Conservation (phyloP, 2,113 vertebrate species). For the Amia ocellicauda region DNA sequence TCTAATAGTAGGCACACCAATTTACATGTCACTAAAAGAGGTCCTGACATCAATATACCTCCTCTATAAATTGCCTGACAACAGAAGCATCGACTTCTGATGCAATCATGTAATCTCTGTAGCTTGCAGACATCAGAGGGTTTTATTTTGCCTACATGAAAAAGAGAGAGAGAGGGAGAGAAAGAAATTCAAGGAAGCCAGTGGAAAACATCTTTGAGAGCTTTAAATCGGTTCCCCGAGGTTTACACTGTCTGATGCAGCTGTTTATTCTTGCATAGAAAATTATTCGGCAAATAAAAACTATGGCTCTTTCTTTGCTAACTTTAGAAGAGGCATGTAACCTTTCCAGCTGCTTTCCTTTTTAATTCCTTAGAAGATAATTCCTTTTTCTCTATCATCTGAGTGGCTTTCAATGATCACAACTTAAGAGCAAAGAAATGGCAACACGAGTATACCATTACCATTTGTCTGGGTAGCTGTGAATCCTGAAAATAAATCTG, state of each 20-base stretch:
- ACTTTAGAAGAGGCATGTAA: too few relatives aligned
- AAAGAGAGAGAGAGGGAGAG: not conserved
- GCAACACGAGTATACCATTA: too few relatives aligned
- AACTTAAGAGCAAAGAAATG: too few relatives aligned
- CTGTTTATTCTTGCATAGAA: not conserved
- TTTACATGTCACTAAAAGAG: not conserved
- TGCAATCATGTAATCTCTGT: not conserved
- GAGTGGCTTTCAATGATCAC: too few relatives aligned
- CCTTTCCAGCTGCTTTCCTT: not conserved
- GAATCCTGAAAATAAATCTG: too few relatives aligned
- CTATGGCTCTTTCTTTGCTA: not conserved
- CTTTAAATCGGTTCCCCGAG: not conserved
- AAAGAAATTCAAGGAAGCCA: not conserved
- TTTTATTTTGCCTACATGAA: not conserved
- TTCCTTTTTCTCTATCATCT: too few relatives aligned
- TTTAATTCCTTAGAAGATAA: too few relatives aligned
- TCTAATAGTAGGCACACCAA: not conserved
- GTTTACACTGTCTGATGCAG: not conserved
- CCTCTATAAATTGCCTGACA: conserved; percentile 1
- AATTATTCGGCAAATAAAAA: not conserved
- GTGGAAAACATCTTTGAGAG: not conserved
- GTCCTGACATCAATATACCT: conserved; percentile 1
- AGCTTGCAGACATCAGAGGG: not conserved
- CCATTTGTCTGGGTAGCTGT: too few relatives aligned
- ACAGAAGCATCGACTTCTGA: not conserved